phyloP scores from a whole-genome alignment of 2,797 vertebrate species.

The Sarcoramphus papa region DNA sequence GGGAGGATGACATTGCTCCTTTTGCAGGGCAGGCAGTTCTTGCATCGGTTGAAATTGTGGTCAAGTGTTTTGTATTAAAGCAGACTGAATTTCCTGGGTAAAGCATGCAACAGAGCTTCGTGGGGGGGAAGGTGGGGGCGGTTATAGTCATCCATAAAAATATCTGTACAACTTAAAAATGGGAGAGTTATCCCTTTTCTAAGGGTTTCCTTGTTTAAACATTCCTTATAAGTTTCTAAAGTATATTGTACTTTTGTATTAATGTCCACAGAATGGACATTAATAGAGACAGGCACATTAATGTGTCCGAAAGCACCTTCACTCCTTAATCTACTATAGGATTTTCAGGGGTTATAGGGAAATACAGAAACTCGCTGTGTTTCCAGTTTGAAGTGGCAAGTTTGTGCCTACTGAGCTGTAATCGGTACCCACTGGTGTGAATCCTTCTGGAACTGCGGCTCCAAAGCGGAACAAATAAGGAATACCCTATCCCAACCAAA shows the following conservation, averaged over 20 bases:
- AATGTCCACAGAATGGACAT: not conserved
- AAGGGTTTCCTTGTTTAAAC: not conserved
- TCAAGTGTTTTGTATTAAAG: not conserved
- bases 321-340: not conserved
- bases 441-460: not conserved
- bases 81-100: not conserved
- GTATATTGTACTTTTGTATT: not conserved
- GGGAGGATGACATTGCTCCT: not conserved
- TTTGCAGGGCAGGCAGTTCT: not conserved
- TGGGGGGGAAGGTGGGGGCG: rapidly evolving
- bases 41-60: not conserved
- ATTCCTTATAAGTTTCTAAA: not conserved
- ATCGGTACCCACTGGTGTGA: not conserved
- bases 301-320: not conserved
- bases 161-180: not conserved
- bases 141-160: not conserved
- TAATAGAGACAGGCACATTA: not conserved
- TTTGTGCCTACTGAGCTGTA: not conserved
- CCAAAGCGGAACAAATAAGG: not conserved
- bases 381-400: not conserved
- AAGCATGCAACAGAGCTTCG: not conserved
- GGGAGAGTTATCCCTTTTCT: not conserved
- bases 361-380: not conserved
- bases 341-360: not conserved
- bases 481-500: not conserved